Percentiles rank a stretch among this genome's conserved stretches.
phyloP scores from a whole-genome alignment of 2,797 vertebrate genomes.

The Zenarchopterus dispar region DNA sequence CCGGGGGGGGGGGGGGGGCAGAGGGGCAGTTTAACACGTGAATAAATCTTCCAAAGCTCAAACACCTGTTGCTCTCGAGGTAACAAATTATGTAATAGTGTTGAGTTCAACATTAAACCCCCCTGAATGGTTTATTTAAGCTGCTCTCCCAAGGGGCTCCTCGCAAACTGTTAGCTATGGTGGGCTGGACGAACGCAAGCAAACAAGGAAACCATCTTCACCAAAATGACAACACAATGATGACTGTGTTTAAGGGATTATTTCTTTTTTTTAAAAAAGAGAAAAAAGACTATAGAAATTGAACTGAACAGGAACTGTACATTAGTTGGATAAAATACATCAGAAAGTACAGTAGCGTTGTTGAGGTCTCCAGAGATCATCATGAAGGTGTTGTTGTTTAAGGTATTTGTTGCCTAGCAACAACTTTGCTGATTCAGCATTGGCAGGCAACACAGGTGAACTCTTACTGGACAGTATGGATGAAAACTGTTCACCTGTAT shows the following conservation, averaged over 20 bases:
- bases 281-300: not conserved
- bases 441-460: too few species aligned
- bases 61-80: constrained; percentile 35
- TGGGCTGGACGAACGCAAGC: not conserved
- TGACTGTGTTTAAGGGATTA: too few species aligned
- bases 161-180: not conserved
- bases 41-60: constrained; percentile 18
- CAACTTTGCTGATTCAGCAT: too few species aligned
- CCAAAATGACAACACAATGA: not conserved
- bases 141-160: not conserved
- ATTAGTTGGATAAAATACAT: too few species aligned
- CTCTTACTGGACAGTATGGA: too few species aligned
- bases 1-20: constrained; percentile 15
- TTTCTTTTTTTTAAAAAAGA: not conserved
- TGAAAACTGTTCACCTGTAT: too few species aligned
- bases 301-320: too few species aligned
- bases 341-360: too few species aligned
- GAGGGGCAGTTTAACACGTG: constrained; percentile 35
- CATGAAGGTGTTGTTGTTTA: too few species aligned
- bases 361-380: too few species aligned
- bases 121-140: not conserved
- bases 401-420: too few species aligned
- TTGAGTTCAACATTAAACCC: not conserved
- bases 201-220: not conserved
- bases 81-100: not conserved